Conservation (phyloP, 1,140 invertebrate species). For the Tetraneura akinire region DNA sequence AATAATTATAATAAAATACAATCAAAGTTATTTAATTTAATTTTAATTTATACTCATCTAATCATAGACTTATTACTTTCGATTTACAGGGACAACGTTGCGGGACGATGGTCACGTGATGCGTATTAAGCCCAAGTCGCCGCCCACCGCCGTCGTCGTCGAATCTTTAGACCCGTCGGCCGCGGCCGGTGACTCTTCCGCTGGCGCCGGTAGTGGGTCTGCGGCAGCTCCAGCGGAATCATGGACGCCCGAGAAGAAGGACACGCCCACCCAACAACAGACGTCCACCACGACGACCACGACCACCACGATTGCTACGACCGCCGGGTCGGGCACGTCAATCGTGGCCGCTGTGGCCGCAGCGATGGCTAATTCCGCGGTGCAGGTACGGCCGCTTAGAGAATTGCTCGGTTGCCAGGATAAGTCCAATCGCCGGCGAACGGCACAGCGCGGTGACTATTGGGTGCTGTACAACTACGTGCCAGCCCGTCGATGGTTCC, state of each 20-base stretch:
- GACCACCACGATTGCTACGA: conserved; percentile 22
- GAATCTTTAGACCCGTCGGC: neutral
- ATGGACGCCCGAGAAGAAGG: conserved; percentile 33
- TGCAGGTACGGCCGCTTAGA: conserved; percentile 57
- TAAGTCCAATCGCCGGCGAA: conserved; percentile 65
- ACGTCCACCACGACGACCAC: conserved; percentile 12
- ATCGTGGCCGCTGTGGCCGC: conserved; percentile 57
- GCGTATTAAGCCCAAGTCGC: conserved; percentile 53
- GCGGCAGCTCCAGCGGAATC: neutral
- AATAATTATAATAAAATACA: too few relatives aligned
- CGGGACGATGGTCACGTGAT: conserved; percentile 57
- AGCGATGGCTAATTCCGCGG: conserved; percentile 57
- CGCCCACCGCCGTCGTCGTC: neutral
- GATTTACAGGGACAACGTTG: conserved; percentile 58
- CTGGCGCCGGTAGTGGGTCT: neutral
- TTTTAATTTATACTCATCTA: too few relatives aligned
- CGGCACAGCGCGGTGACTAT: conserved; percentile 79
- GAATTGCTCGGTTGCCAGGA: conserved; percentile 68
- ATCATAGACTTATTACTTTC: too few relatives aligned
- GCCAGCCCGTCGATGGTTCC: conserved; percentile 59
- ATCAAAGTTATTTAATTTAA: too few relatives aligned
- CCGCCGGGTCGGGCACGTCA: conserved; percentile 7
- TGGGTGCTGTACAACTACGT: conserved; percentile 91
- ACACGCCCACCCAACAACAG: neutral
- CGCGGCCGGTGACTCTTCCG: neutral